These are phyloP conservation scores for Pantherophis guttatus DNA, from an alignment of 2,113 vertebrate genomes.

Conservation along the genomic window DNA sequence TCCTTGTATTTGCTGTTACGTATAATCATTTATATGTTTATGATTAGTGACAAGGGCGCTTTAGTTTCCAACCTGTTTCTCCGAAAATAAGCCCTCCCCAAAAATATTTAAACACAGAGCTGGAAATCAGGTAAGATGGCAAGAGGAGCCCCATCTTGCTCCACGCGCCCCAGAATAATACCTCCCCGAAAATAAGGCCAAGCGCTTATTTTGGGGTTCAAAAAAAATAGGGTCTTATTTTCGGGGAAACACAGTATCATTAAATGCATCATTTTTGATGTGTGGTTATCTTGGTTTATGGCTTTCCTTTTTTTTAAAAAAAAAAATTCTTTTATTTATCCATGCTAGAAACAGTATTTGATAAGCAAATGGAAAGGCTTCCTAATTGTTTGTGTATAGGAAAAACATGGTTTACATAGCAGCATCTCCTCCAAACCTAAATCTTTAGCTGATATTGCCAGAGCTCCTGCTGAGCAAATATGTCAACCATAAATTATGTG, in stretches of 20 bases:
- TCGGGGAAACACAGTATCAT: not conserved
- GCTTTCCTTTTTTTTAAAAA: not conserved
- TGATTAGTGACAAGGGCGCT: fast-evolving
- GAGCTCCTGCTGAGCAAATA: not conserved
- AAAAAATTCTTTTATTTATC: not conserved
- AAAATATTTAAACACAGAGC: too few relatives aligned
- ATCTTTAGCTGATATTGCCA: not conserved
- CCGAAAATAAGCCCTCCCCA: too few relatives aligned
- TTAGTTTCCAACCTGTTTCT: not conserved
- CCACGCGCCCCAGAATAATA: too few relatives aligned
- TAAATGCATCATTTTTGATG: not conserved
- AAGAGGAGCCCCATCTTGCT: too few relatives aligned
- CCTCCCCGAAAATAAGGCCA: too few relatives aligned
- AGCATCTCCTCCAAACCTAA: not conserved
- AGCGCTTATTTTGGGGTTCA: too few relatives aligned
- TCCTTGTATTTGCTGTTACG: not conserved
- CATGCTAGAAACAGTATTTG: not conserved
- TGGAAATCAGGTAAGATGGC: too few relatives aligned
- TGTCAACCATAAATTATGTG: not conserved
- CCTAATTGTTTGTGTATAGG: not conserved
- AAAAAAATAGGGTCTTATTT: too few relatives aligned
- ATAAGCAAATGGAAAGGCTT: not conserved
- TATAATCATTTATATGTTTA: not conserved
- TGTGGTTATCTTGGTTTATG: not conserved
- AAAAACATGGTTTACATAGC: not conserved